Percentiles rank a stretch among this genome's conserved stretches.
phyloP scores from a whole-genome alignment of 2,797 vertebrate species.

The Hozukius guyotensis region DNA sequence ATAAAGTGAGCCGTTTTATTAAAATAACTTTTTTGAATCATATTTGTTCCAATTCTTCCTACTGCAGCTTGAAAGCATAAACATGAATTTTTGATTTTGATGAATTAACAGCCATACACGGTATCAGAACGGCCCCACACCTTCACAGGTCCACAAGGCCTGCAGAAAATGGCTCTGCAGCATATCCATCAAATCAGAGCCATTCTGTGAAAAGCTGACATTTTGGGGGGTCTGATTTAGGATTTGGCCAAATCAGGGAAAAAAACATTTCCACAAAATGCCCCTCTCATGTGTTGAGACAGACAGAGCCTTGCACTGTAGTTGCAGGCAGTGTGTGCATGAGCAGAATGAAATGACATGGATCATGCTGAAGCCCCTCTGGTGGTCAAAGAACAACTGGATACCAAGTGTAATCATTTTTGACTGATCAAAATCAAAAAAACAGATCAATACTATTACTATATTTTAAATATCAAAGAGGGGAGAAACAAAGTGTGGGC shows the following conservation, averaged over 20 bases:
- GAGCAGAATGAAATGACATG: conserved; percentile 42
- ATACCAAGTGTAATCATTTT: background rate
- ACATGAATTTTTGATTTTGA: background rate
- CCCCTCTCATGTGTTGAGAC: conserved; percentile 15
- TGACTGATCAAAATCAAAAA: conserved; percentile 27
- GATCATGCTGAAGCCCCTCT: conserved; percentile 17
- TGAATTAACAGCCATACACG: background rate
- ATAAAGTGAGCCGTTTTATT: too few relatives aligned
- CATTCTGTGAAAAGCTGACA: conserved; percentile 21
- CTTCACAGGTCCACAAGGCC: background rate
- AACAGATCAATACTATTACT: conserved; percentile 11
- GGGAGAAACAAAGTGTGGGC: background rate
- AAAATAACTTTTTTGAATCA: too few relatives aligned
- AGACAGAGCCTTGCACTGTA: background rate
- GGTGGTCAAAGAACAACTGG: conserved; percentile 11
- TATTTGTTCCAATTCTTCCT: too few relatives aligned
- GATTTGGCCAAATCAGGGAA: conserved; percentile 27
- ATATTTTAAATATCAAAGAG: conserved; percentile 33
- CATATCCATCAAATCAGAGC: conserved; percentile 3
- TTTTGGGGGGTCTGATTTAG: conserved; percentile 20
- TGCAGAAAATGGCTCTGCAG: background rate
- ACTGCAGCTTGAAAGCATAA: background rate
- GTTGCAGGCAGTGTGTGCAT: conserved; percentile 26
- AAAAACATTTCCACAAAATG: conserved; percentile 17
- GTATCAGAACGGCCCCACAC: background rate